Base-by-base conservation (phyloP, 2,797 vertebrate genomes). In the Spinibarbus caldwelli region DNA sequence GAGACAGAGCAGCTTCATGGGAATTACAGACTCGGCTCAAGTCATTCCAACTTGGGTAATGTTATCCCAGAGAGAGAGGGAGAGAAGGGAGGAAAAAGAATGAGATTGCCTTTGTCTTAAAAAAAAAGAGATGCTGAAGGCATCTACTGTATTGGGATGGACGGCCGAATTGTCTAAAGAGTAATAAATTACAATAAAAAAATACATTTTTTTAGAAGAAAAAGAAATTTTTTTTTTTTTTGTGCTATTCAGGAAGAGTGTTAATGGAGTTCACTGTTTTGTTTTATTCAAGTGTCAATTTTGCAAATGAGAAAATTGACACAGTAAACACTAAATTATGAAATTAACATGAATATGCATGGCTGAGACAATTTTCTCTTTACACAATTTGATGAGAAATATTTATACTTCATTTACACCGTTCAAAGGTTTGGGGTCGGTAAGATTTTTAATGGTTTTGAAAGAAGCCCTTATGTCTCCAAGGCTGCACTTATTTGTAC, bases 31-130 rank as follows among this genome's bases (percentile, higher is more conserved):
- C 93, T 94, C 93, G 93, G 93, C 90, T 94, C 93, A 95, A 95
- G 94, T 95, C 93, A 95, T 95, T 95, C 94, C 93, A 94, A 94
- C 93, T 93, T 89, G 91, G 92, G 94, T 94, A 96, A 95, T 96
- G 92, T 92, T 93, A 96, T 95, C 93, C 89, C 85, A 89, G 41
- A 54, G 78, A 64, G 78, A 68, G 12, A 26, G 14, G 62, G 54
- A 47, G 14, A 78, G 31, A 84, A 80, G 41, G 23, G 36, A 54
- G 17, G 84, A 80, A 78, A 87, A 90, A 89, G 90, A 93, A 94
- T 92, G 82, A 45, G 94, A 96, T 95, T 95, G 93, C 93, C 92
- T 91, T 71, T 87, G 90, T 91, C 93, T 94, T 94, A 93, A 94
- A 94, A n/a, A n/a, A n/a, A 91, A 89, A 91, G 90, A 90, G 93